These are phyloP conservation scores for Amblyteles armatorius DNA, from an alignment of 2,888 invertebrate species.

Conservation along the genomic window DNA sequence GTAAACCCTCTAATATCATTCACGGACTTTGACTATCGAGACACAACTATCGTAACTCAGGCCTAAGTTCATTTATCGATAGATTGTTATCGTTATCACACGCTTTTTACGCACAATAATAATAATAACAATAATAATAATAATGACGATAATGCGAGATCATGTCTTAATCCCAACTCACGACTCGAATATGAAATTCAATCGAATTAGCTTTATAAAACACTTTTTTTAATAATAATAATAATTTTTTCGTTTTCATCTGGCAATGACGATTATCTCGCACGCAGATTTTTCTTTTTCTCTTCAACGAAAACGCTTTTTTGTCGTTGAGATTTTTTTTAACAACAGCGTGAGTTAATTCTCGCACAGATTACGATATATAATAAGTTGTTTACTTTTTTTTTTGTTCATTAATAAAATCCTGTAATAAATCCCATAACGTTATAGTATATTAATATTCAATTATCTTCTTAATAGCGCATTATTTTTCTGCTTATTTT, in stretches of 20 bases:
- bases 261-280: slow-evolving; percentile 39
- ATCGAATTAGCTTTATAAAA: slow-evolving; percentile 49
- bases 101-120: slow-evolving; percentile 55
- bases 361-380: slow-evolving; percentile 46
- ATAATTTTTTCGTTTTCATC: slow-evolving; percentile 11
- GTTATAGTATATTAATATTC: slow-evolving; percentile 48
- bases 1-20: slow-evolving; percentile 33
- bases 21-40: slow-evolving; percentile 40
- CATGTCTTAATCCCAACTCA: slow-evolving; percentile 1
- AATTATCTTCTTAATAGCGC: slow-evolving; percentile 30
- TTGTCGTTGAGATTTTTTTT: neutral
- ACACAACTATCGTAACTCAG: slow-evolving; percentile 69
- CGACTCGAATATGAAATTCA: slow-evolving; percentile 38
- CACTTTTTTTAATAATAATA: slow-evolving; percentile 42
- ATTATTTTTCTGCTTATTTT: slow-evolving; percentile 3
- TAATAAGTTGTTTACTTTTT: slow-evolving; percentile 52
- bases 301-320: neutral
- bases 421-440: slow-evolving; percentile 64
- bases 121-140: slow-evolving; percentile 63
- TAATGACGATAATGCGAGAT: slow-evolving; percentile 15
- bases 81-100: slow-evolving; percentile 68
- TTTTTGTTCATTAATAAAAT: slow-evolving; percentile 47
- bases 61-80: slow-evolving; percentile 76
- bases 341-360: slow-evolving; percentile 21
- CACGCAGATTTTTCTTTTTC: slow-evolving; percentile 35